A percentile compares a stretch with the other conserved stretches of the same genome.
These are phyloP conservation scores for Peromyscus attwateri DNA, from an alignment of 2,797 vertebrate genomes.

Conservation along the genomic window DNA sequence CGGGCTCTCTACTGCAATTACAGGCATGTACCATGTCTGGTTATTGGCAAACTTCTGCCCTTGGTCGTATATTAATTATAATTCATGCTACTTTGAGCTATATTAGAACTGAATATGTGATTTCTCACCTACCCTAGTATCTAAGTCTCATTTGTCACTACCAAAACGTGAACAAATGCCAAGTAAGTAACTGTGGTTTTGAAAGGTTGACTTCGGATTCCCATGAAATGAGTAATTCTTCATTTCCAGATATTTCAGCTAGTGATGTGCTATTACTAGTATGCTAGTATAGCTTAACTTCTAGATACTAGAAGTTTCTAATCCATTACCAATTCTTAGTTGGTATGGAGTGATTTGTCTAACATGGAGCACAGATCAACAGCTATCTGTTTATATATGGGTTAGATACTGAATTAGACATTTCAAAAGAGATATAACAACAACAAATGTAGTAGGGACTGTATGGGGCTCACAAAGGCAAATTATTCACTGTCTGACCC, in stretches of 20 bases:
- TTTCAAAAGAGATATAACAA: background rate
- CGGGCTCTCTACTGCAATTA: background rate
- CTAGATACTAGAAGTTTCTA: constrained; percentile 12
- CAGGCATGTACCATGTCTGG: background rate
- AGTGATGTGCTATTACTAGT: background rate
- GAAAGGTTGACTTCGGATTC: constrained; percentile 15
- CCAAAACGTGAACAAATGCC: background rate
- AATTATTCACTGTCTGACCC: background rate
- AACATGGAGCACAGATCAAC: background rate
- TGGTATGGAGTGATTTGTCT: background rate
- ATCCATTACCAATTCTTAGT: constrained; percentile 15
- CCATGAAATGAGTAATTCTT: background rate
- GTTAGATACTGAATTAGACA: background rate
- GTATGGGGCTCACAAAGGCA: background rate
- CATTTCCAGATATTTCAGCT: constrained; percentile 12
- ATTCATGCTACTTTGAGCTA: background rate
- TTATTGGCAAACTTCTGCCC: background rate
- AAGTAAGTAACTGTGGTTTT: background rate
- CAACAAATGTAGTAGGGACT: background rate
- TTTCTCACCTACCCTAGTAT: background rate
- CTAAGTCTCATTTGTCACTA: background rate
- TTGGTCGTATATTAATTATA: background rate
- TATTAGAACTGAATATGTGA: background rate
- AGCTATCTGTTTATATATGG: background rate
- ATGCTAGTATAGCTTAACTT: background rate